Evolutionary conservation across 2,888 invertebrate genomes (phyloP).

Genomic region (Drosophila anomelani): DNA sequence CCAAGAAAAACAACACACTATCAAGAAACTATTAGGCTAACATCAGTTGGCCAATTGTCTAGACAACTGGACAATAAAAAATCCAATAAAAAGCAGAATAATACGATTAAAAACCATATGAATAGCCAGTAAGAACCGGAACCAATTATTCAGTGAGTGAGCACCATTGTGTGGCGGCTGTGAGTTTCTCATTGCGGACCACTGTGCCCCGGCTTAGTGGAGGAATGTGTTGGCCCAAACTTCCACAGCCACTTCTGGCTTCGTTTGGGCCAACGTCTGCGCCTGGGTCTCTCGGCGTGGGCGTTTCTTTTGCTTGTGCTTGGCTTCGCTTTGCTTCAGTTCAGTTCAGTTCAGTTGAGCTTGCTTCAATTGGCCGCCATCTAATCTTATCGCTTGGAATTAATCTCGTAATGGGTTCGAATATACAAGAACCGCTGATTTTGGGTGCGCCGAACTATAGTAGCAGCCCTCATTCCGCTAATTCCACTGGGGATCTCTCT

Average conservation of each 20-base stretch:
- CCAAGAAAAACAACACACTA: no score
- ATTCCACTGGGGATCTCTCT: constrained; percentile 4
- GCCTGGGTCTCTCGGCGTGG: constrained; percentile 53
- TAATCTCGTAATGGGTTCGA: constrained; percentile 45
- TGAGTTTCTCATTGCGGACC: constrained; percentile 3
- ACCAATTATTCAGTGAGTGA: constrained; percentile 2
- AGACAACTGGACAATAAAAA: not conserved
- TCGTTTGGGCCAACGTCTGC: constrained; percentile 13
- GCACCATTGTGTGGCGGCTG: not conserved
- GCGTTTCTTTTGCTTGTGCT: constrained; percentile 46
- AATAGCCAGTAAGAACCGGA: not conserved
- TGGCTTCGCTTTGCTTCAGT: constrained; percentile 24
- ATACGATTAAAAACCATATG: not conserved
- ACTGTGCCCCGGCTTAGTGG: constrained; percentile 13
- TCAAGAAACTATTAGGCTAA: no score
- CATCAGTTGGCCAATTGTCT: not conserved
- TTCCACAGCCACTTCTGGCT: constrained; percentile 24
- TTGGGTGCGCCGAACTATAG: constrained; percentile 39
- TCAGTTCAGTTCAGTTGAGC: constrained; percentile 16
- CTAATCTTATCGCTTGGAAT: constrained; percentile 72
- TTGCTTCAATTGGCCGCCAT: constrained; percentile 64
- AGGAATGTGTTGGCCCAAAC: constrained; percentile 26
- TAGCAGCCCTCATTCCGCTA: constrained; percentile 5
- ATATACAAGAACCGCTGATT: constrained; percentile 35
- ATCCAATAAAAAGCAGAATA: no score